Base-by-base conservation (phyloP, 2,797 vertebrate genomes). In the Prunella strophiata region DNA sequence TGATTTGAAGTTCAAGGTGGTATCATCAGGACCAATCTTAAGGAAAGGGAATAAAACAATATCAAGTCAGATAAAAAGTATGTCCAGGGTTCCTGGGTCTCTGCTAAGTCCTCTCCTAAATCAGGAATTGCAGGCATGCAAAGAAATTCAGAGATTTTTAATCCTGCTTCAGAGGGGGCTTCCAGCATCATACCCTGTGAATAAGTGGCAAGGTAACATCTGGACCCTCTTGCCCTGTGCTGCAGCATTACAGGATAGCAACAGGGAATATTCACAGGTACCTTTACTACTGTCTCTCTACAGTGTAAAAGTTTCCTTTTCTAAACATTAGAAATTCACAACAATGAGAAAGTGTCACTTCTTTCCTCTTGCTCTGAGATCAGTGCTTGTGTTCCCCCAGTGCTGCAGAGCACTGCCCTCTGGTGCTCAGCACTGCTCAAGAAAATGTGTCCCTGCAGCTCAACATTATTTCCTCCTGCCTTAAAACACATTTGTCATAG, bases 11-110 rank as follows among this genome's bases (percentile, higher is more conserved):
- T 99, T 97, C 84, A 98, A 67, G 42, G 96, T 95, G 61, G 94
- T 98, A 94, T 97, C 98, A 91, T 95, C 97, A 43, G 98, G 98
- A 97, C 96, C 98, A 67, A 81, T 73, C 98, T 98, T 94, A 74
- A 93, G 54, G 67, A 93, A 19, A 91, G 20, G 27, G 26, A 79
- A 90, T 27, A 61, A 93, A 94, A 63, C 9, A 80, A 6, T 8
- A 62, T 51, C 16, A 89, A 59, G 54, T 82, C 50, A 76, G 48
- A 58, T 32, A 30, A 85, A 65, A 78, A 59, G 11, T 29, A 48
- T 9, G 7, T 59, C 48, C 68, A 93, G 48, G 59, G 6, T 32
- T 61, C 7, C 40, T 42, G 19, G 12, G 10, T 67, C 47, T 74
- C 72, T 77, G 38, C 47, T 68, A 68, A 85, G 5, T 63, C 25